A percentile compares a stretch with the other conserved stretches of the same genome.
Evolutionary conservation across 2,797 vertebrate species (phyloP).

Genomic region (Protonibea diacanthus): DNA sequence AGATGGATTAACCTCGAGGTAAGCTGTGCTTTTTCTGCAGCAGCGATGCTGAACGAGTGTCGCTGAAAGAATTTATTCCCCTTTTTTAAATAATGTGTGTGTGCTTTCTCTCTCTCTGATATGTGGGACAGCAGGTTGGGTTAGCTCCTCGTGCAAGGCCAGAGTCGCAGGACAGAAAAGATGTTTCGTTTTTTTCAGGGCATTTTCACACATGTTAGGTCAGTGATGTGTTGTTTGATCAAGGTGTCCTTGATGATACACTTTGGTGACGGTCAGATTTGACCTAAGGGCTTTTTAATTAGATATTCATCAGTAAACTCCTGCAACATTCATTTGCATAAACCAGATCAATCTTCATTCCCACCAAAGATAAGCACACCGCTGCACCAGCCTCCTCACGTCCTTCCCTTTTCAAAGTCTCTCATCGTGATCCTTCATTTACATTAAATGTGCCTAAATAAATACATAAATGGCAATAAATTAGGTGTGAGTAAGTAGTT

Average conservation of each 20-base stretch:
- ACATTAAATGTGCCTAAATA: constrained; percentile 79
- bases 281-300: constrained; percentile 63
- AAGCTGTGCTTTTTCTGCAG: constrained; percentile 48
- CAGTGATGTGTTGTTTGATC: constrained; percentile 25
- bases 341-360: constrained; percentile 87
- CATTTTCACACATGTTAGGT: constrained; percentile 13
- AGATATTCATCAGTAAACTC: constrained; percentile 61
- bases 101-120: constrained; percentile 68
- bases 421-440: constrained; percentile 53
- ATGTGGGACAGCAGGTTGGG: constrained; percentile 66
- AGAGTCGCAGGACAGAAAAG: constrained; percentile 1
- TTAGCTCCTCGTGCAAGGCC: constrained; percentile 42
- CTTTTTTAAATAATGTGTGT: constrained; percentile 27
- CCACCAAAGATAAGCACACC: constrained; percentile 79
- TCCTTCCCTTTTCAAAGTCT: constrained; percentile 51
- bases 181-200: constrained; percentile 26
- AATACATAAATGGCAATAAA: constrained; percentile 83
- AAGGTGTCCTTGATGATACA: constrained; percentile 51
- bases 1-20: constrained; percentile 33
- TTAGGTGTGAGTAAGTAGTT: constrained; percentile 75
- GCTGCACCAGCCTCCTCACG: constrained; percentile 26
- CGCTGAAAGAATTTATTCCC: constrained; percentile 13
- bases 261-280: constrained; percentile 82
- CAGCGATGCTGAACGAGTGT: constrained; percentile 41
- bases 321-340: constrained; percentile 71